Percentiles rank a stretch among this genome's conserved stretches.
phyloP scores from a whole-genome alignment of 2,888 invertebrate genomes.

The Andricus curvator region DNA sequence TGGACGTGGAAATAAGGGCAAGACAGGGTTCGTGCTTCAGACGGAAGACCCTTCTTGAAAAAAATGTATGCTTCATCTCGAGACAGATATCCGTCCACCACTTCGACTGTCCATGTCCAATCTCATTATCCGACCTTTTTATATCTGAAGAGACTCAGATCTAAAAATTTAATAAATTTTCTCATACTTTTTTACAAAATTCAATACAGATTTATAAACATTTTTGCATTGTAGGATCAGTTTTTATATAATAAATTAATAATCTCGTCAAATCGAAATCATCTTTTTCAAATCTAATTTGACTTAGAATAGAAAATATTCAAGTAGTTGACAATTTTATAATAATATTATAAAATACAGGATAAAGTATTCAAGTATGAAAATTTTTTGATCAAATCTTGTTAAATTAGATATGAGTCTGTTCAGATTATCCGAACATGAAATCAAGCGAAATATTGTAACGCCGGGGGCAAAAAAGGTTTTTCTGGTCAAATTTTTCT shows the following conservation, averaged over 20 bases:
- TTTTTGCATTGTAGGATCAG: neutral
- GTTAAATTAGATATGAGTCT: conserved; percentile 6
- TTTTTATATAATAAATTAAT: conserved; percentile 4
- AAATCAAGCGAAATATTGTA: conserved; percentile 8
- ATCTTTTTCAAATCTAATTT: conserved; percentile 12
- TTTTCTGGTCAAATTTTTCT: no score
- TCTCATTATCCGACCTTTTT: conserved; percentile 19
- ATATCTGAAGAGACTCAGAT: neutral
- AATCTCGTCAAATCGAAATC: neutral
- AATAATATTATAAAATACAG: neutral
- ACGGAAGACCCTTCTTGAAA: conserved; percentile 20
- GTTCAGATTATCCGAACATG: conserved; percentile 2
- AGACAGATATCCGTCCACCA: conserved; percentile 74
- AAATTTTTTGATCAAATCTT: neutral
- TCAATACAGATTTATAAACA: conserved; percentile 29
- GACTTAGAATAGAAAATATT: neutral
- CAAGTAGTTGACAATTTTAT: neutral
- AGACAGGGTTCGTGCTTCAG: conserved; percentile 28
- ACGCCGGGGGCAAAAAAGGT: neutral
- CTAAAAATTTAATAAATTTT: conserved; percentile 18
- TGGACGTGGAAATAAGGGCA: conserved; percentile 13
- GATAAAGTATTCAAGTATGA: neutral
- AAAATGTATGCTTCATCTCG: conserved; percentile 44
- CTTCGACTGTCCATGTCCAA: conserved; percentile 65
- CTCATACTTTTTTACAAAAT: conserved; percentile 14